Conservation (phyloP, 2,888 invertebrate genomes). For the Caenorhabditis panamensis region DNA sequence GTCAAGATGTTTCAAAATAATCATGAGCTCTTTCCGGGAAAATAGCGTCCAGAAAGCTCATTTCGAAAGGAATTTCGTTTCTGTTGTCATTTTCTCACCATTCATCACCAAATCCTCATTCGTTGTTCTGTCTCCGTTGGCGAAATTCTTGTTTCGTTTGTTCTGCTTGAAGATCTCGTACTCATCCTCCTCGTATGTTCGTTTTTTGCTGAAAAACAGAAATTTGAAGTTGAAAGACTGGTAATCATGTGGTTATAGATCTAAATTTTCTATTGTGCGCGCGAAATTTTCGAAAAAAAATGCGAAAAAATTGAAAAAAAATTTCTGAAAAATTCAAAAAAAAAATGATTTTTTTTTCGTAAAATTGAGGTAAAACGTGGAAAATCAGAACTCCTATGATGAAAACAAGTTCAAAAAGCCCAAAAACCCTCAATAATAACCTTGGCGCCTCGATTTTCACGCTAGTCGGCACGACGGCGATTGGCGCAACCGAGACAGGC, state of each 20-base stretch:
- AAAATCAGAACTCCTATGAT: constrained; percentile 19
- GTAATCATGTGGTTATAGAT: too few species aligned
- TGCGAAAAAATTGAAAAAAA: too few species aligned
- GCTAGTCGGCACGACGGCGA: not conserved
- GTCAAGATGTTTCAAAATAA: too few species aligned
- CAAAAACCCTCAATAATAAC: constrained; percentile 17
- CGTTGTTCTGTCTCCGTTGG: constrained; percentile 57
- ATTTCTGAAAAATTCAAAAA: too few species aligned
- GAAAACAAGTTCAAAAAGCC: constrained; percentile 12
- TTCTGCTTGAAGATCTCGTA: constrained; percentile 66
- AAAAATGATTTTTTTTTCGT: too few species aligned
- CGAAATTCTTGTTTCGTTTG: constrained; percentile 57
- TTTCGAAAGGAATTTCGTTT: not conserved
- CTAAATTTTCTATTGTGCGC: too few species aligned
- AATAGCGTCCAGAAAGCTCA: too few species aligned
- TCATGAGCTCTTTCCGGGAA: too few species aligned
- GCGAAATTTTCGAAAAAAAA: too few species aligned
- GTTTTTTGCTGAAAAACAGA: constrained; percentile 51
- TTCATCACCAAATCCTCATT: constrained; percentile 62
- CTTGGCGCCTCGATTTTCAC: constrained; percentile 25
- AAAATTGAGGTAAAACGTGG: not conserved
- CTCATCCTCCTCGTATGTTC: constrained; percentile 47
- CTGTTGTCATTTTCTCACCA: constrained; percentile 38
- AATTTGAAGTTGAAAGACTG: constrained; percentile 1
- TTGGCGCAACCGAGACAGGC: constrained; percentile 15